Percentiles rank a stretch among this genome's conserved stretches.
These are phyloP conservation scores for Oryzias javanicus DNA, from an alignment of 2,113 vertebrate genomes.

Conservation along the genomic window DNA sequence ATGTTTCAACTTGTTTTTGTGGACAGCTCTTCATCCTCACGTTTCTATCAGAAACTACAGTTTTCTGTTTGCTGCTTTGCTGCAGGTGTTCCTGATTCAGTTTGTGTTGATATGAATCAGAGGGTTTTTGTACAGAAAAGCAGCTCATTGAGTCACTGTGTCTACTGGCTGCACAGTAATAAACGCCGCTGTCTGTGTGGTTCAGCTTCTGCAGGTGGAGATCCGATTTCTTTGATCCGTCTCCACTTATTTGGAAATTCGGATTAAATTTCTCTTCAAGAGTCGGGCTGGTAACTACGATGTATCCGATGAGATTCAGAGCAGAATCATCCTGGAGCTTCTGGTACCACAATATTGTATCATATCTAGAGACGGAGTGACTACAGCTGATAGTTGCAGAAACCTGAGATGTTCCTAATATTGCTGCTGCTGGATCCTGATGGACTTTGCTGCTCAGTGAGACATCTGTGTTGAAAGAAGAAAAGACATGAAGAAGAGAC, in stretches of 20 bases:
- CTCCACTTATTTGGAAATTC: slow-evolving; percentile 8
- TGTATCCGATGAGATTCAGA: slow-evolving; percentile 12
- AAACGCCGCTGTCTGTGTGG: slow-evolving; percentile 41
- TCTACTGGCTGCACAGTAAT: slow-evolving; percentile 61
- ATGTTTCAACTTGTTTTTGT: too few relatives aligned
- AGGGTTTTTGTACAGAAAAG: slow-evolving; percentile 34
- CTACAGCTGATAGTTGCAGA: slow-evolving; percentile 25
- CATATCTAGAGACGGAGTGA: neutral
- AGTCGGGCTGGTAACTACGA: neutral
- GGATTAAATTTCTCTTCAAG: neutral
- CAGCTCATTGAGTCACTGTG: slow-evolving; percentile 33
- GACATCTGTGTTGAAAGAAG: slow-evolving; percentile 29
- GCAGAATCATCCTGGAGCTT: neutral
- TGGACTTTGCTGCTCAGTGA: slow-evolving; percentile 20
- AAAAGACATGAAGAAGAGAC: neutral
- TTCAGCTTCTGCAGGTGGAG: slow-evolving; percentile 7
- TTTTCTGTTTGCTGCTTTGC: accelerated
- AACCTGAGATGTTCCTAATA: slow-evolving; percentile 1
- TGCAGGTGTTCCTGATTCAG: too few relatives aligned
- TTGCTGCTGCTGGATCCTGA: slow-evolving; percentile 38
- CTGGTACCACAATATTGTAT: slow-evolving; percentile 33
- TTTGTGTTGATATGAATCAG: too few relatives aligned
- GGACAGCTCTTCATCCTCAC: too few relatives aligned
- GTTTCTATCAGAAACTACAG: too few relatives aligned
- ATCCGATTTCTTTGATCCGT: slow-evolving; percentile 15